Conservation (phyloP, 64 coral and sea anemone genomes). For the Porites lutea region DNA sequence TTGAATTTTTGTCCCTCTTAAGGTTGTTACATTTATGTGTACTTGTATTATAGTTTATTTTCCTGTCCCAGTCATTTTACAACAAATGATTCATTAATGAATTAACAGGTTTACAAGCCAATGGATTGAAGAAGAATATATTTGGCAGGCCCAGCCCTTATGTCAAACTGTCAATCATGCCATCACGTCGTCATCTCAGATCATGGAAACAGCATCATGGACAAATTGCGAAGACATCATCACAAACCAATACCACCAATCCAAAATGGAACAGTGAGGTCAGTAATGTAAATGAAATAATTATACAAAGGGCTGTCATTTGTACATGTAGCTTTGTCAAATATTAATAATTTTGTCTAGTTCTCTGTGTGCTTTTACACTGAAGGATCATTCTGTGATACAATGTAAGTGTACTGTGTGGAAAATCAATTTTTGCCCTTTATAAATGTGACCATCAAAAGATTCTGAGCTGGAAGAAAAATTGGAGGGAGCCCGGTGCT, state of each 20-base stretch:
- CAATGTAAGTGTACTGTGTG: too few species aligned
- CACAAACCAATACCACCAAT: conserved; percentile 82
- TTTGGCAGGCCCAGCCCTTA: conserved; percentile 97
- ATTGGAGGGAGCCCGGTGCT: too few species aligned
- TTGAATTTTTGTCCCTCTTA: too few species aligned
- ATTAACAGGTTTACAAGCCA: conserved; percentile 72
- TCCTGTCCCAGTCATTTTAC: background rate
- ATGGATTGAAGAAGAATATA: conserved; percentile 92
- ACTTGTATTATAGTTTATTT: background rate
- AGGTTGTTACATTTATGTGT: too few species aligned
- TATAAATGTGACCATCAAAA: too few species aligned
- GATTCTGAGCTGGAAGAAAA: too few species aligned
- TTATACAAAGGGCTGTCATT: too few species aligned
- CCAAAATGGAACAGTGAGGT: conserved; percentile 97
- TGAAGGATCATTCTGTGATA: too few species aligned
- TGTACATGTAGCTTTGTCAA: too few species aligned
- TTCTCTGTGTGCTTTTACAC: too few species aligned
- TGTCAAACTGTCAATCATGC: conserved; percentile 94
- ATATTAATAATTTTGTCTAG: too few species aligned
- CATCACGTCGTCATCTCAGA: conserved; percentile 76
- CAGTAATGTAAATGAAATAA: background rate
- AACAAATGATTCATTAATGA: background rate
- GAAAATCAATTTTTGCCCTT: too few species aligned
- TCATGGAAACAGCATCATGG: conserved; percentile 98
- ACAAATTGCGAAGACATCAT: conserved; percentile 97